These are phyloP conservation scores for Himalopsyche phryganea DNA, from an alignment of 1,140 invertebrate genomes.

Conservation along the genomic window DNA sequence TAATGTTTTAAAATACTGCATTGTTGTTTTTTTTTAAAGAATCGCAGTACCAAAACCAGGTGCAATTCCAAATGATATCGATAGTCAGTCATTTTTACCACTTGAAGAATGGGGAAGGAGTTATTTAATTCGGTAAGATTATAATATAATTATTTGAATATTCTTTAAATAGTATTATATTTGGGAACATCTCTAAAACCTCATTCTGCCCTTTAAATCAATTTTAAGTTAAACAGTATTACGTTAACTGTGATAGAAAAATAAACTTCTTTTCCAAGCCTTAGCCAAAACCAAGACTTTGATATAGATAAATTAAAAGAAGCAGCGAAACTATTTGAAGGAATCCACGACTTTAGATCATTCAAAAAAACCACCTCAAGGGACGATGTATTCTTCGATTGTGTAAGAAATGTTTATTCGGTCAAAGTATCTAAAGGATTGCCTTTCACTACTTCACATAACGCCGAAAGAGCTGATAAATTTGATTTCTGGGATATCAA, in stretches of 20 bases:
- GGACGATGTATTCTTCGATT: conserved; percentile 47
- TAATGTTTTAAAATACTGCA: no score
- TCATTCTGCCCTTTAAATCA: no score
- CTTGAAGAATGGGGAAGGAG: conserved; percentile 55
- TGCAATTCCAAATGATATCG: conserved; percentile 5
- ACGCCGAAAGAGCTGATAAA: conserved; percentile 37
- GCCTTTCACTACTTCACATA: conserved; percentile 45
- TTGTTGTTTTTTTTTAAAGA: conserved; percentile 38
- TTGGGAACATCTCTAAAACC: background rate
- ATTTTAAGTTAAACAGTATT: no score
- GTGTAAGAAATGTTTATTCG: conserved; percentile 48
- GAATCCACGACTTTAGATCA: conserved; percentile 66
- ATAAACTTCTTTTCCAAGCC: no score
- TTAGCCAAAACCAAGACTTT: no score
- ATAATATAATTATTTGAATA: background rate
- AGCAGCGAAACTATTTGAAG: conserved; percentile 56
- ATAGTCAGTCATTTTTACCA: conserved; percentile 38
- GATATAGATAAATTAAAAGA: conserved; percentile 56
- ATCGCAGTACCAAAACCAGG: conserved; percentile 44
- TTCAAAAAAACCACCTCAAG: conserved; percentile 52
- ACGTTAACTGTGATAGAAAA: no score
- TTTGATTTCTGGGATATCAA: conserved; percentile 63
- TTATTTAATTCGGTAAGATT: conserved; percentile 47
- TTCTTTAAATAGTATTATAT: background rate
- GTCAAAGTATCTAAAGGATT: conserved; percentile 49